Evolutionary conservation across 2,888 invertebrate species (phyloP), one percentile per base, ranked within the genome.

Genomic region (Boloria euphrosyne): DNA sequence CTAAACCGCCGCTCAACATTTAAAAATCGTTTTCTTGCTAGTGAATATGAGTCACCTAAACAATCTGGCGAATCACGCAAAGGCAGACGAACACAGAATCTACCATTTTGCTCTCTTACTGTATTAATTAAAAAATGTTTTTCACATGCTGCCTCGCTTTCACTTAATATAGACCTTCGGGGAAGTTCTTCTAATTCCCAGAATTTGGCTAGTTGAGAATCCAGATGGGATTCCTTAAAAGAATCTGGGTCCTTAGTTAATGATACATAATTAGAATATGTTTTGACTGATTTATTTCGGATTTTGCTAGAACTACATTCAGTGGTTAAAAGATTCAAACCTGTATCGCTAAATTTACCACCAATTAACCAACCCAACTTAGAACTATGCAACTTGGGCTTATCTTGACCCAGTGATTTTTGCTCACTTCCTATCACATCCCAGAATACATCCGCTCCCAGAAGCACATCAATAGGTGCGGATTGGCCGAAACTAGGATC

Each of bases 361-460:
- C 17, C 38, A 1, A 58, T 46, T 44, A 65, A 49, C 61, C 54
- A 58, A 54, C 63, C 67, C 13, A 63, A 51, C 51, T 22, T 17
- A 13, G 60, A 52, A 27, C 50, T 27, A 17, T 38, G 13, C 16
- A 66, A 31, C 13, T 43, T 63, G 5, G 60, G 59, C 16, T 49
- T 14, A 50, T 55, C 38, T 18, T 16, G 22, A 38, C 63, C 60
- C 16, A 67, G 31, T 10, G 17, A 13, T 53, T 27, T 51, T 22
- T 13, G 14, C 22, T 38, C n/a, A 1, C n/a, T 16, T 38, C 65
- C 57, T 10, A 73, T 16, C 3, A 73, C 27, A 13, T 72, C 62
- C 71, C 73, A 74, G 53, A 73, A 73, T n/a, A 71, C 27, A 51
- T 75, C 74, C 3, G 72, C 72, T 14, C 73, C 74, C 4, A 74